Evolutionary conservation across 2,888 invertebrate genomes (phyloP).

Genomic region (Mayetiola destructor): DNA sequence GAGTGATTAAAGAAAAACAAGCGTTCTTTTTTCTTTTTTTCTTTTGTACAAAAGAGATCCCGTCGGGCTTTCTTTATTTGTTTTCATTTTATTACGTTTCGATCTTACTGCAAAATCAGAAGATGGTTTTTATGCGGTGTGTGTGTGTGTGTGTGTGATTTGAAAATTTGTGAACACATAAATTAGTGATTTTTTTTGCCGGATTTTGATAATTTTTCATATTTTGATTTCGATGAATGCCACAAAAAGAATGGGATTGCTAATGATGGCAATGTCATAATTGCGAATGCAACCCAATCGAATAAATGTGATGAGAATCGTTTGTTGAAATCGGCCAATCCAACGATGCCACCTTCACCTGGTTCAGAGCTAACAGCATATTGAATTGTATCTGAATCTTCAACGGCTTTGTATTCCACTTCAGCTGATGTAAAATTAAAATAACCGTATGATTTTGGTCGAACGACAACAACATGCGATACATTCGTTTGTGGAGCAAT

Average conservation of each 20-base stretch:
- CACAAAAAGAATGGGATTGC: conserved; percentile 88
- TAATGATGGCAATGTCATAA: conserved; percentile 90
- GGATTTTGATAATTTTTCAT: conserved; percentile 62
- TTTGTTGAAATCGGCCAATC: conserved; percentile 84
- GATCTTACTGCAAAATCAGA: neutral
- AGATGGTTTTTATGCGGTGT: neutral
- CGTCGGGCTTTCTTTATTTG: neutral
- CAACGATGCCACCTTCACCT: conserved; percentile 88
- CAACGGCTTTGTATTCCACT: conserved; percentile 71
- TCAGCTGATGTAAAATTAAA: conserved; percentile 96
- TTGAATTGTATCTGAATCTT: conserved; percentile 63
- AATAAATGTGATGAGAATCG: conserved; percentile 94
- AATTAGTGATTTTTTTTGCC: conserved; percentile 43
- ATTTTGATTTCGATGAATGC: conserved; percentile 90
- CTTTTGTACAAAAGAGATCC: conserved; percentile 12
- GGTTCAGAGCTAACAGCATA: conserved; percentile 71
- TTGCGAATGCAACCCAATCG: conserved; percentile 93
- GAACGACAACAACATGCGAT: conserved; percentile 81
- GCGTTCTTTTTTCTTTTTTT: neutral
- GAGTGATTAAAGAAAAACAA: neutral
- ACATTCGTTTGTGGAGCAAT: conserved; percentile 89
- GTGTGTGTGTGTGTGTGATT: no score
- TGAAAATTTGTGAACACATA: no score
- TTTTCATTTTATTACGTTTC: no score
- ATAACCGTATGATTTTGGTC: conserved; percentile 79